Percentiles rank a stretch among this genome's conserved stretches.
Evolutionary conservation across 1,140 invertebrate genomes (phyloP).

Genomic region (Fopius arisanus): DNA sequence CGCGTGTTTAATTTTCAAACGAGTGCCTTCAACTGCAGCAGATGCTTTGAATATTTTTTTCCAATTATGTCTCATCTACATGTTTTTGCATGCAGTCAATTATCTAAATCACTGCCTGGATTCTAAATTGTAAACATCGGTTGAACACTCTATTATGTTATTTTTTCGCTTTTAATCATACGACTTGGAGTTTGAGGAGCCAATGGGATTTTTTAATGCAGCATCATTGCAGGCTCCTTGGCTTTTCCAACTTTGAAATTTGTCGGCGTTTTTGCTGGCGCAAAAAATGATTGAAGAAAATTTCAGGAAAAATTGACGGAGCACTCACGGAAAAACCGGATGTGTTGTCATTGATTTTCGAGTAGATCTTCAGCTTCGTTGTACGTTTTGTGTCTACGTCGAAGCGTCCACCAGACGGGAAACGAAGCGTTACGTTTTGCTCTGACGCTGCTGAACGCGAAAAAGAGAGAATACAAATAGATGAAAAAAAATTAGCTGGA

Average conservation of each 20-base stretch:
- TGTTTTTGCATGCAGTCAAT: background rate
- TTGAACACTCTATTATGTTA: too few relatives aligned
- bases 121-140: too few relatives aligned
- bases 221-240: too few relatives aligned
- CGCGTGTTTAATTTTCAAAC: constrained; percentile 16
- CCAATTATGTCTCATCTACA: background rate
- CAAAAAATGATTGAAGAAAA: too few relatives aligned
- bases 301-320: too few relatives aligned
- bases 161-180: too few relatives aligned
- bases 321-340: background rate
- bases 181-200: too few relatives aligned
- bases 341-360: background rate
- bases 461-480: background rate
- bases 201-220: too few relatives aligned
- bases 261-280: too few relatives aligned
- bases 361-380: background rate
- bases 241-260: too few relatives aligned
- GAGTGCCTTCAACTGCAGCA: background rate
- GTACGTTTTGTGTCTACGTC: background rate
- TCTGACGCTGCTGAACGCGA: background rate
- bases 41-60: constrained; percentile 5
- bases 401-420: background rate
- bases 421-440: background rate
- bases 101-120: background rate
- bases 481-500: background rate